phyloP scores from a whole-genome alignment of 2,113 vertebrate species.

The Papio anubis region DNA sequence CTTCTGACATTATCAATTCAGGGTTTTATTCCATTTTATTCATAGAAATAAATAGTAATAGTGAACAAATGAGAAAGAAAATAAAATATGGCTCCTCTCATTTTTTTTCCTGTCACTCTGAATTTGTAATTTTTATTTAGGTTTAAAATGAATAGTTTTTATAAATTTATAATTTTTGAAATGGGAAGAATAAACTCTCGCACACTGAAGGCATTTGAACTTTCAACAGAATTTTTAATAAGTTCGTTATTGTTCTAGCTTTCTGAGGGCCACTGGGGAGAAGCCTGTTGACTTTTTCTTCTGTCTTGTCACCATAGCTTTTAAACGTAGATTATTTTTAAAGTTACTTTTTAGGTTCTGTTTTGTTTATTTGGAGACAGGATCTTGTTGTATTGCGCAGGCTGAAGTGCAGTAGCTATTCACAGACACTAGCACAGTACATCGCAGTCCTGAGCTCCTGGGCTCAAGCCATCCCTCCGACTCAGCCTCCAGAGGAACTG shows the following conservation, averaged over 20 bases:
- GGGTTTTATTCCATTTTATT: not conserved
- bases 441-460: not conserved
- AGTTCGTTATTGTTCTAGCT: not conserved
- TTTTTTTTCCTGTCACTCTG: not conserved
- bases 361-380: not conserved
- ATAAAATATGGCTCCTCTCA: not conserved
- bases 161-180: constrained; percentile 27
- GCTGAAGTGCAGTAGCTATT: not conserved
- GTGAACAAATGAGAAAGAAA: constrained; percentile 9
- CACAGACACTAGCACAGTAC: not conserved
- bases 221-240: constrained; percentile 23
- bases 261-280: not conserved
- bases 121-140: constrained; percentile 26
- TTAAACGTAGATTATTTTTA: not conserved
- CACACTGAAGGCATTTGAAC: not conserved
- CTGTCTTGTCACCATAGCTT: not conserved
- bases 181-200: not conserved
- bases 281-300: not conserved
- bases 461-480: not conserved
- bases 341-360: not conserved
- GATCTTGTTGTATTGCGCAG: not conserved
- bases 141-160: not conserved
- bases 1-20: constrained; percentile 15
- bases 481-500: not conserved
- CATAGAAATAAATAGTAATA: not conserved